A percentile compares a stretch with the other conserved stretches of the same genome.
phyloP scores from a whole-genome alignment of 2,797 vertebrate genomes.

The Lepus oiostolus region DNA sequence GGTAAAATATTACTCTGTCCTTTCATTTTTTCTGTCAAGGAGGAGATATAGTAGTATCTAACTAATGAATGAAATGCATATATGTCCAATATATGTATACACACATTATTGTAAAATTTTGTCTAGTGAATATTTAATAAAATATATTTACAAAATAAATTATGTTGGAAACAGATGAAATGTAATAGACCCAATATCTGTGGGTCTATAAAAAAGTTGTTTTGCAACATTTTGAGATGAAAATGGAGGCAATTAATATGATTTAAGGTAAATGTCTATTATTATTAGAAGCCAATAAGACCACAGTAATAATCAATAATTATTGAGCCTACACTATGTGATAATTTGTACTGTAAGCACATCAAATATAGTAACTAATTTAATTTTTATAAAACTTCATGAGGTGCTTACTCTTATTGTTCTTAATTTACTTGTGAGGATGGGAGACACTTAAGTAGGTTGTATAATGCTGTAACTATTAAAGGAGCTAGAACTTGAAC shows the following conservation, averaged over 20 bases:
- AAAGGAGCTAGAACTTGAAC: background rate
- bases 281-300: background rate
- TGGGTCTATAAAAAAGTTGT: background rate
- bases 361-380: background rate
- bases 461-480: background rate
- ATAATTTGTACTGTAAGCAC: background rate
- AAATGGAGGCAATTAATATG: conserved; percentile 9
- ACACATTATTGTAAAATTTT: background rate
- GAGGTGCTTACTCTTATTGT: background rate
- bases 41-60: background rate
- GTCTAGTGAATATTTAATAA: background rate
- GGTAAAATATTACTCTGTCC: background rate
- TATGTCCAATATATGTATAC: background rate
- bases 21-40: background rate
- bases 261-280: conserved; percentile 27
- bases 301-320: background rate
- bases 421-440: background rate
- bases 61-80: background rate
- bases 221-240: background rate
- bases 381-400: conserved; percentile 14
- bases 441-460: background rate
- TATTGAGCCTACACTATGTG: background rate
- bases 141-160: background rate
- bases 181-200: background rate
- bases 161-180: background rate